These are phyloP conservation scores for Syndactyla subalaris DNA, from an alignment of 2,797 vertebrate genomes.

Conservation along the genomic window DNA sequence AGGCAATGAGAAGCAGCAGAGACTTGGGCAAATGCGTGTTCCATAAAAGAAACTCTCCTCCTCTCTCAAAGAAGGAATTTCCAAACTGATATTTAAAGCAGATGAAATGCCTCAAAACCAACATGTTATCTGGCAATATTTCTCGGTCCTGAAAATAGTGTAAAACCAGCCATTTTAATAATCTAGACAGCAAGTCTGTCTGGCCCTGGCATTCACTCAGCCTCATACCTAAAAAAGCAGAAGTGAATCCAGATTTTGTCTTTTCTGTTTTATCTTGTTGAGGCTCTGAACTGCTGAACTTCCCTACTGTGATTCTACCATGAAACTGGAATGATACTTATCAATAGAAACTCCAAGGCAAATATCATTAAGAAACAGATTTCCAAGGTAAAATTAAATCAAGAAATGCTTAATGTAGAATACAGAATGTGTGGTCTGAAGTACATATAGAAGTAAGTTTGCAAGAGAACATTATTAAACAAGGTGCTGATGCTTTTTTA, in stretches of 20 bases:
- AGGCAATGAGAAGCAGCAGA: background rate
- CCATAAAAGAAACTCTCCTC: background rate
- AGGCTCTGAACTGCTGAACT: background rate
- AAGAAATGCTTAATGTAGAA: background rate
- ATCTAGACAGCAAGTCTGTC: conserved; percentile 6
- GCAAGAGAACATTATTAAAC: background rate
- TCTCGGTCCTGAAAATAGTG: background rate
- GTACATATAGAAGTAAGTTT: background rate
- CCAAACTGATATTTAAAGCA: conserved; percentile 1
- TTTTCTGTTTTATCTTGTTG: background rate
- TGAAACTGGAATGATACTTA: conserved; percentile 11
- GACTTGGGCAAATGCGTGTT: background rate
- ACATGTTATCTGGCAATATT: background rate
- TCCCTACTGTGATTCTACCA: background rate
- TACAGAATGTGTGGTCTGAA: background rate
- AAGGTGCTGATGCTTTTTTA: background rate
- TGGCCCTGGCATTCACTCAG: background rate
- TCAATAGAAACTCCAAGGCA: background rate
- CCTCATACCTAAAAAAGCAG: background rate
- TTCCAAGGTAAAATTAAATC: background rate
- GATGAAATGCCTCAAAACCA: background rate
- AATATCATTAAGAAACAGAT: background rate
- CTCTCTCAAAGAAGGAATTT: conserved; percentile 15
- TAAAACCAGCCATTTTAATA: conserved; percentile 27
- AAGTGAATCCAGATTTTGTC: background rate